Evolutionary conservation across 2,797 vertebrate species (phyloP).

Genomic region (Helarctos malayanus): DNA sequence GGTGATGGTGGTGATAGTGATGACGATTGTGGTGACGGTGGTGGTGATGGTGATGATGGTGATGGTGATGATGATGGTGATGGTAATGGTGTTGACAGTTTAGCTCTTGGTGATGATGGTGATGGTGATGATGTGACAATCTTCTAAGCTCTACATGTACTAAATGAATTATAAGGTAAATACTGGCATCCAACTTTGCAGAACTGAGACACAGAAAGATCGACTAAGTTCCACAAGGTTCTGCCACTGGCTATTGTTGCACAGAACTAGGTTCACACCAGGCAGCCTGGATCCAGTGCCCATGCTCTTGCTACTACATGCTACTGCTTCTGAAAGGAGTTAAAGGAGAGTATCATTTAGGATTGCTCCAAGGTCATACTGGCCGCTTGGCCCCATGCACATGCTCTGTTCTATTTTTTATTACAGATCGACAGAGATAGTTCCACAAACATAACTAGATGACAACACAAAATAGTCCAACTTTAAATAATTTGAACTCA

Average conservation of each 20-base stretch:
- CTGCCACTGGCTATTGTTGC: background rate
- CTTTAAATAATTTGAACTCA: background rate
- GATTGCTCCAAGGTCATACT: background rate
- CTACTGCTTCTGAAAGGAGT: background rate
- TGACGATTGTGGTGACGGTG: fast-evolving
- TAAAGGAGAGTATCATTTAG: background rate
- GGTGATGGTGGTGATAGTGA: background rate
- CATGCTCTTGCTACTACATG: too few species aligned
- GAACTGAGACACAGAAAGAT: background rate
- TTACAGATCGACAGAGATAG: background rate
- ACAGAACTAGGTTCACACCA: background rate
- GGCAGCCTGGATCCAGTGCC: background rate
- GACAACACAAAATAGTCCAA: background rate
- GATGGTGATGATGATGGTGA: fast-evolving
- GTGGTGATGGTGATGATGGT: fast-evolving
- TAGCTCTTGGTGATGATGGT: background rate
- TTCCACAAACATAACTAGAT: background rate
- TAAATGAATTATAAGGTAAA: background rate
- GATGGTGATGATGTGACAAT: background rate
- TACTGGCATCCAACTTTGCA: background rate
- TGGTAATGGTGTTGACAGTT: background rate
- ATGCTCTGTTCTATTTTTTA: background rate
- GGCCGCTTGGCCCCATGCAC: background rate
- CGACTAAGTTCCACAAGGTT: background rate
- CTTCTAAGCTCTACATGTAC: background rate